Percentiles rank a stretch among this genome's conserved stretches.
Conservation (phyloP, 2,113 vertebrate species). For the Pleuronectes platessa region DNA sequence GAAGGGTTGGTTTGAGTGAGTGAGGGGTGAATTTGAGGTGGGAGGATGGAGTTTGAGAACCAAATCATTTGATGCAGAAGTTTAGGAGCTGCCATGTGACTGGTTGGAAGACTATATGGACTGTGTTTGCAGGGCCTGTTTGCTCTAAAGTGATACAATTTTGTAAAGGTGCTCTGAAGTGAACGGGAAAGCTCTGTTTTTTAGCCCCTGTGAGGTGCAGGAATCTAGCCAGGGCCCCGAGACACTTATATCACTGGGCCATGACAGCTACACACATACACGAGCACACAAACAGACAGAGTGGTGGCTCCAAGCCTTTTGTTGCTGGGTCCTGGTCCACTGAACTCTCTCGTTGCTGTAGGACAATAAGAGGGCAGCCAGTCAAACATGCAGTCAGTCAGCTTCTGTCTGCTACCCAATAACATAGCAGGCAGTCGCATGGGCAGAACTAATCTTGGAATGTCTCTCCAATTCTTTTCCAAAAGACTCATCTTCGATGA, state of each 20-base stretch:
- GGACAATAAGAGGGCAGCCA: conserved; percentile 84
- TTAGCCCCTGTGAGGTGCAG: conserved; percentile 66
- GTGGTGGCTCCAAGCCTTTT: conserved; percentile 67
- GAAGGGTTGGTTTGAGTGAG: conserved; percentile 35
- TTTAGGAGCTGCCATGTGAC: conserved; percentile 78
- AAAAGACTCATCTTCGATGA: conserved; percentile 52
- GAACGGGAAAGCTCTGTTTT: conserved; percentile 74
- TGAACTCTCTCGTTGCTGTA: conserved; percentile 78
- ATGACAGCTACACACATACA: conserved; percentile 81
- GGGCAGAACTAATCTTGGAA: conserved; percentile 90
- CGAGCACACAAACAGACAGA: conserved; percentile 62
- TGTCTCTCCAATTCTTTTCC: conserved; percentile 79
- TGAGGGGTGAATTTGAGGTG: background rate
- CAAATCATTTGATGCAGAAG: conserved; percentile 78
- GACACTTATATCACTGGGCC: conserved; percentile 84
- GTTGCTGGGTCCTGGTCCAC: conserved; percentile 72
- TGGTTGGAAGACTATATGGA: conserved; percentile 81
- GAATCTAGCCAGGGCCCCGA: conserved; percentile 71
- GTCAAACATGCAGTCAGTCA: conserved; percentile 70
- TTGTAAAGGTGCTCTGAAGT: conserved; percentile 83
- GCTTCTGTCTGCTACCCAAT: conserved; percentile 84
- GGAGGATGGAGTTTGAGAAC: conserved; percentile 53
- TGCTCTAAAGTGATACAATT: conserved; percentile 79
- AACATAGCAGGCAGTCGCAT: conserved; percentile 84
- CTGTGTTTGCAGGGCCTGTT: conserved; percentile 80